These are phyloP conservation scores for Zoanthus gigantus DNA, from an alignment of 92 coral and sea anemone species.

Conservation along the genomic window DNA sequence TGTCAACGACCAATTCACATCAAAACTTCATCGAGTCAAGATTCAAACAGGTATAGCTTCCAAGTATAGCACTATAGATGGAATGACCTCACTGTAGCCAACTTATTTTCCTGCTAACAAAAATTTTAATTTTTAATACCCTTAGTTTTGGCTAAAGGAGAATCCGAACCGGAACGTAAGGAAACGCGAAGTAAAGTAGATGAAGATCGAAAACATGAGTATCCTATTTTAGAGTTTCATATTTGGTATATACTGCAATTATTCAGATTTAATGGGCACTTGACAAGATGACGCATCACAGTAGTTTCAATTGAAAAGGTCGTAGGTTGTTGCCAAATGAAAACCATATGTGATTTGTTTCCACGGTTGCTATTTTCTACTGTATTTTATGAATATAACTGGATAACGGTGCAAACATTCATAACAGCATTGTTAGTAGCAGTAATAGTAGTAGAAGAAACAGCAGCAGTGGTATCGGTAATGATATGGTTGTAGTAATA, in stretches of 20 bases:
- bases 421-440: not conserved
- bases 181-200: conserved; percentile 98
- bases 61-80: not conserved
- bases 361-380: too few relatives aligned
- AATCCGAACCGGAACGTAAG: conserved; percentile 96
- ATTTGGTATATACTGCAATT: not conserved
- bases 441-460: not conserved
- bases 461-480: not conserved
- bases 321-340: not conserved
- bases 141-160: conserved; percentile 97
- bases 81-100: not conserved
- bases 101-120: not conserved
- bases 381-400: not conserved
- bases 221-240: conserved; percentile 74
- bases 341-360: too few relatives aligned
- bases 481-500: not conserved
- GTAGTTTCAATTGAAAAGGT: not conserved
- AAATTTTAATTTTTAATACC: not conserved
- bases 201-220: conserved; percentile 99
- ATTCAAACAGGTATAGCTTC: conserved; percentile 88
- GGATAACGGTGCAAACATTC: not conserved
- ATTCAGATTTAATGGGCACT: not conserved
- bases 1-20: conserved; percentile 92
- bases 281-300: not conserved
- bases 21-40: conserved; percentile 96